A percentile compares a stretch with the other conserved stretches of the same genome.
phyloP scores from a whole-genome alignment of 1,140 invertebrate species.

The Megalonaias nervosa region DNA sequence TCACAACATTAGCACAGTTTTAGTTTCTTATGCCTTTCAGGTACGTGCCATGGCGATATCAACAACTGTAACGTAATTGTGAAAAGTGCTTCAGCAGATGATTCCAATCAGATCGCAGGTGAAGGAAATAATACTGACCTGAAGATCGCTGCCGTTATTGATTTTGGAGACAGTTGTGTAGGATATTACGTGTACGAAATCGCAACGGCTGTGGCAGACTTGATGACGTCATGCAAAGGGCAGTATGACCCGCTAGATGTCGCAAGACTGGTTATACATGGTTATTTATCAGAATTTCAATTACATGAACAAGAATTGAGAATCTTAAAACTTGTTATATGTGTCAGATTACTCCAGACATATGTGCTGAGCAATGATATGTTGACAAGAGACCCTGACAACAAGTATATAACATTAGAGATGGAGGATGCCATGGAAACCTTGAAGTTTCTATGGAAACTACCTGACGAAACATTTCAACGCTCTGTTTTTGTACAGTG shows the following conservation, averaged over 20 bases:
- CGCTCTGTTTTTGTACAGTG: neutral
- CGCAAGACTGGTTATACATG: conserved; percentile 1
- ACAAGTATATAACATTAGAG: conserved; percentile 7
- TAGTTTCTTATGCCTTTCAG: no score
- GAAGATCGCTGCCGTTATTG: conserved; percentile 16
- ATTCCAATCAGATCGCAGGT: neutral
- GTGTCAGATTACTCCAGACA: conserved; percentile 9
- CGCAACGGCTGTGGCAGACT: conserved; percentile 15
- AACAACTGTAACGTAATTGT: conserved; percentile 31
- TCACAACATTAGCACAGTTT: no score
- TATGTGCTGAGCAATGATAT: conserved; percentile 3
- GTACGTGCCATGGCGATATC: conserved; percentile 14
- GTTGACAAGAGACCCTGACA: conserved; percentile 1
- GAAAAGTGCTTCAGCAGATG: neutral
- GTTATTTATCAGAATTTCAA: conserved; percentile 7
- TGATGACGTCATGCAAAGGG: conserved; percentile 15
- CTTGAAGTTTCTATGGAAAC: conserved; percentile 11
- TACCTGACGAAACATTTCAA: conserved; percentile 3
- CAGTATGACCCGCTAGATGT: neutral
- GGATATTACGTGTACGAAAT: conserved; percentile 25
- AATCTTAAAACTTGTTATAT: conserved; percentile 8
- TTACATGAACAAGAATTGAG: conserved; percentile 6
- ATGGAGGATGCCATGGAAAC: neutral
- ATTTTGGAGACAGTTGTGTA: conserved; percentile 28
- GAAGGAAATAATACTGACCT: neutral